Evolutionary conservation across 1,140 invertebrate genomes (phyloP).

Genomic region (Anastatus disparis): DNA sequence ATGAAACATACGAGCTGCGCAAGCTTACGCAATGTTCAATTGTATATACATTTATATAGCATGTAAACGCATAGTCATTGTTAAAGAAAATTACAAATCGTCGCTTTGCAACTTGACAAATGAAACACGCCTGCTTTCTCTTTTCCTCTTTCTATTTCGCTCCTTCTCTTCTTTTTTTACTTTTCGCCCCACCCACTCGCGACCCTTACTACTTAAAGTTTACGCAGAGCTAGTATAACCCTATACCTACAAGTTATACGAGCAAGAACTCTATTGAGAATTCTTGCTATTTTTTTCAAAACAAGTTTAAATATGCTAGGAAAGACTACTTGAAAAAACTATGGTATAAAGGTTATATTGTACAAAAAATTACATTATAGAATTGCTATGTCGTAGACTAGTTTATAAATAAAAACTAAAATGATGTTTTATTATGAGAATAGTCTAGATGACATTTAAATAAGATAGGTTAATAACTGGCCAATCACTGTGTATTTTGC

Average conservation of each 20-base stretch:
- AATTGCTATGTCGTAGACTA: no score
- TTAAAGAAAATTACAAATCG: constrained; percentile 37
- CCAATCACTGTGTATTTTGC: no score
- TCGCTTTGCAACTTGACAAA: constrained; percentile 25
- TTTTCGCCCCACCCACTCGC: background rate
- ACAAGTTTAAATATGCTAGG: no score
- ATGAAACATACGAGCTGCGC: background rate
- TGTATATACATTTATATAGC: background rate
- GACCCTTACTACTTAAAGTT: constrained; percentile 12
- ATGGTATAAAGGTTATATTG: no score
- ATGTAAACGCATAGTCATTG: constrained; percentile 14
- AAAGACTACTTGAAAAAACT: no score
- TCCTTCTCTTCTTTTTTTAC: no score
- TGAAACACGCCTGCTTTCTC: constrained; percentile 13
- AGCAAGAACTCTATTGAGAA: background rate
- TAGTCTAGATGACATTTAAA: no score
- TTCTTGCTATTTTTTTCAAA: background rate
- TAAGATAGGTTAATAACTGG: no score
- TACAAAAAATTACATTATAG: no score
- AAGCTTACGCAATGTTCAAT: constrained; percentile 5
- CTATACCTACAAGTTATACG: background rate
- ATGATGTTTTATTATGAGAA: no score
- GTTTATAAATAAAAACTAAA: no score
- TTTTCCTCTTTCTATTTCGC: background rate
- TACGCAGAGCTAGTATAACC: background rate